phyloP scores from a whole-genome alignment of 2,888 invertebrate genomes.

The Eupithecia pulchellata region DNA sequence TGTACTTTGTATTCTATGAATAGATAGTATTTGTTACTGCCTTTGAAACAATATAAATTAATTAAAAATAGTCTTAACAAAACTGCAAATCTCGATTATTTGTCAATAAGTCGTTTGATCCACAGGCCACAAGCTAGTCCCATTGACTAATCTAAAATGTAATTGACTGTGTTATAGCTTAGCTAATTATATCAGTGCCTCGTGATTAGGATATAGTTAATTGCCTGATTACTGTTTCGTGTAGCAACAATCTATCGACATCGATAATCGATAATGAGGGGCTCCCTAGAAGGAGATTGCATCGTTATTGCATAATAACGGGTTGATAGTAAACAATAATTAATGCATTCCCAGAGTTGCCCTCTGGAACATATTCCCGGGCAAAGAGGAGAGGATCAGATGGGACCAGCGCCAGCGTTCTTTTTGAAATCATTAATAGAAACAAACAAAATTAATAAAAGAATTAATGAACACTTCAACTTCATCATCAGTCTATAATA shows the following conservation, averaged over 20 bases:
- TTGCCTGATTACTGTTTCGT: neutral
- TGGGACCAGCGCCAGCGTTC: no score
- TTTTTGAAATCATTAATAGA: no score
- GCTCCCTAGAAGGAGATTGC: slow-evolving; percentile 21
- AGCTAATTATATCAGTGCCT: neutral
- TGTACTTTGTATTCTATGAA: no score
- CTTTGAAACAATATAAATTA: no score
- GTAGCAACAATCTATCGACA: slow-evolving; percentile 8
- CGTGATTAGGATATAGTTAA: neutral
- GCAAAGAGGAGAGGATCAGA: slow-evolving; percentile 15
- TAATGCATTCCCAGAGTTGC: slow-evolving; percentile 24
- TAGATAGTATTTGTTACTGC: no score
- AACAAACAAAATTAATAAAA: no score
- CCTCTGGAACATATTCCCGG: slow-evolving; percentile 15
- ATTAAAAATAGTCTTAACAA: no score
- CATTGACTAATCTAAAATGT: neutral
- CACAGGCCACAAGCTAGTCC: neutral
- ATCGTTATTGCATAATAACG: slow-evolving; percentile 27
- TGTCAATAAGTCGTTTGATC: neutral
- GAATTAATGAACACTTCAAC: no score
- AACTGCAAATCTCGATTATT: no score
- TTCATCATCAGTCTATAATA: no score
- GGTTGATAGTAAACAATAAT: slow-evolving; percentile 34
- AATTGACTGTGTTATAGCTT: neutral
- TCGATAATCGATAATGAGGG: slow-evolving; percentile 10